A percentile compares a stretch with the other conserved stretches of the same genome.
These are phyloP conservation scores for Puffinus mauretanicus DNA, from an alignment of 2,113 vertebrate genomes.

Conservation along the genomic window DNA sequence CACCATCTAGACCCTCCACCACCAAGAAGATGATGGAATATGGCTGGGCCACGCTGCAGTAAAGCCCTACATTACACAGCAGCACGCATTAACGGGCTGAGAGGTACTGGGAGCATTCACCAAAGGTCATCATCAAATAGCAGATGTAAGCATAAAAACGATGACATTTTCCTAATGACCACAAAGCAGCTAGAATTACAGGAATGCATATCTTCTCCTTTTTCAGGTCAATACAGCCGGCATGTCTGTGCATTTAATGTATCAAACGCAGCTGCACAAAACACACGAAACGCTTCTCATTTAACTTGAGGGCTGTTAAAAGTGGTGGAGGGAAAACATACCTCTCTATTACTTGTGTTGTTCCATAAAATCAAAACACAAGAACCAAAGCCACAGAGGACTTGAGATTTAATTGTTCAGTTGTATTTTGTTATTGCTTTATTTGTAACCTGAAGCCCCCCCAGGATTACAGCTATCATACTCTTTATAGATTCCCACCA, in stretches of 20 bases:
- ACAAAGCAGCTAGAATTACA: conserved; percentile 36
- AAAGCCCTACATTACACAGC: not conserved
- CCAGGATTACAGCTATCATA: not conserved
- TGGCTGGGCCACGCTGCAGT: not conserved
- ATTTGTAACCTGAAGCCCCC: conserved; percentile 6
- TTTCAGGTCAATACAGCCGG: conserved; percentile 11
- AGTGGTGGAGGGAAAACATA: not conserved
- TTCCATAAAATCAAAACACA: conserved; percentile 47
- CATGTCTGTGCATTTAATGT: not conserved
- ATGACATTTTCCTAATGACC: conserved; percentile 35
- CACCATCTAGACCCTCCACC: not conserved
- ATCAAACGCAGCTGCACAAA: conserved; percentile 18
- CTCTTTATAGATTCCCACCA: not conserved
- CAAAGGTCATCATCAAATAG: conserved; percentile 23
- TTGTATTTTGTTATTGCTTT: conserved; percentile 41
- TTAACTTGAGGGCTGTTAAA: conserved; percentile 36
- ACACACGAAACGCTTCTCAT: not conserved
- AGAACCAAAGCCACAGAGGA: conserved; percentile 8
- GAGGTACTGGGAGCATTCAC: not conserved
- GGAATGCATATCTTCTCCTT: not conserved
- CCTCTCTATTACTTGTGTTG: not conserved
- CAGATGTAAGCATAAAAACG: not conserved
- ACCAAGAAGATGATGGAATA: not conserved
- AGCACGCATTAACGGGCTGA: not conserved
- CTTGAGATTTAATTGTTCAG: conserved; percentile 51